Percentiles rank a stretch among this genome's conserved stretches.
phyloP scores from a whole-genome alignment of 2,113 vertebrate species.

The Capreolus pygargus region DNA sequence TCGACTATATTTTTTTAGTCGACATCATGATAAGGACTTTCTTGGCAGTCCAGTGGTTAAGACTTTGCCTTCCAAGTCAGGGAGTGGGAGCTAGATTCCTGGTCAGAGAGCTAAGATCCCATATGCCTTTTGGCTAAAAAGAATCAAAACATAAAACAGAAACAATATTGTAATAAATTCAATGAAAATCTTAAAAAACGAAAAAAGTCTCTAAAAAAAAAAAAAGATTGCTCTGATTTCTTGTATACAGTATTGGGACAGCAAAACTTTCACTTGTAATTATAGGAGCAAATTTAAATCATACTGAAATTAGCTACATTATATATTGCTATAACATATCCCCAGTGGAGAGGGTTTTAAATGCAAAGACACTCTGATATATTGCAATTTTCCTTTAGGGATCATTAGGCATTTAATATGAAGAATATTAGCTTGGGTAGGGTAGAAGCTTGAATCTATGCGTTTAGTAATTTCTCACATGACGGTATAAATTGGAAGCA shows the following conservation, averaged over 20 bases:
- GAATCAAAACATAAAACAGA: neutral
- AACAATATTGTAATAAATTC: neutral
- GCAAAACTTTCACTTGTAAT: neutral
- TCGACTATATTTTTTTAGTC: neutral
- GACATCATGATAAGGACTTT: neutral
- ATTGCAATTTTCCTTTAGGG: neutral
- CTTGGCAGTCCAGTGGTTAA: neutral
- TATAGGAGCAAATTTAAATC: neutral
- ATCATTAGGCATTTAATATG: neutral
- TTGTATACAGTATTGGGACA: neutral
- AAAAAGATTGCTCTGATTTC: neutral
- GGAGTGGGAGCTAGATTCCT: neutral
- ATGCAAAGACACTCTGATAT: neutral
- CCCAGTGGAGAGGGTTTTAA: neutral
- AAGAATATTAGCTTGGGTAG: neutral
- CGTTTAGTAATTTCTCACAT: neutral
- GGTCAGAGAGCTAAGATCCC: neutral
- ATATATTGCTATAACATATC: neutral
- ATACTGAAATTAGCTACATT: neutral
- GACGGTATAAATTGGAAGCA: neutral
- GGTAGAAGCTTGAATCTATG: neutral
- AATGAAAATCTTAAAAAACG: neutral
- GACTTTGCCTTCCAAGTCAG: neutral
- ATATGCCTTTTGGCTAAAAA: neutral
- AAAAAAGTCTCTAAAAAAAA: neutral